These are phyloP conservation scores for Temnothorax nylanderi DNA, from an alignment of 1,140 invertebrate species.

Conservation along the genomic window DNA sequence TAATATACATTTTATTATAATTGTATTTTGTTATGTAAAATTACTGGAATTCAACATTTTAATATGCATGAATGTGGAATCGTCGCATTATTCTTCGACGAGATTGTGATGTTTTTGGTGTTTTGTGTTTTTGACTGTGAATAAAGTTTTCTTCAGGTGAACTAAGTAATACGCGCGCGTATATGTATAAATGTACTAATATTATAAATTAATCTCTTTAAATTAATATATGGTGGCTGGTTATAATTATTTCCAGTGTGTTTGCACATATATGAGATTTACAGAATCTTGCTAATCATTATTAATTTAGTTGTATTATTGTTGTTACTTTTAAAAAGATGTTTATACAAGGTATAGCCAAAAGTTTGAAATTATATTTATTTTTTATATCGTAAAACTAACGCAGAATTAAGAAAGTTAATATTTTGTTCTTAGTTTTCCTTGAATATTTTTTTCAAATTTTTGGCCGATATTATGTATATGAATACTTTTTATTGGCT, in stretches of 20 bases:
- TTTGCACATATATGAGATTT: conserved; percentile 69
- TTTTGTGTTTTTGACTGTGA: conserved; percentile 14
- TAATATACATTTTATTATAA: not conserved
- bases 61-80: conserved; percentile 36
- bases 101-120: conserved; percentile 29
- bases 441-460: conserved; percentile 1
- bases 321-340: conserved; percentile 65
- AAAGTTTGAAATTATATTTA: conserved; percentile 17
- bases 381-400: not conserved
- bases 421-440: not conserved
- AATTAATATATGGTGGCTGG: conserved; percentile 78
- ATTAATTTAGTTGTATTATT: conserved; percentile 70
- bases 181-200: conserved; percentile 15
- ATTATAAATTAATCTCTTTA: conserved; percentile 37
- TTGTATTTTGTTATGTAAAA: conserved; percentile 48
- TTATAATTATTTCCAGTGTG: conserved; percentile 72
- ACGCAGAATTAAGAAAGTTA: not conserved
- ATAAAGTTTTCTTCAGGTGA: conserved; percentile 6
- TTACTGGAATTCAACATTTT: conserved; percentile 17
- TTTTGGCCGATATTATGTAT: conserved; percentile 10
- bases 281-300: conserved; percentile 67
- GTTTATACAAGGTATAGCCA: conserved; percentile 64
- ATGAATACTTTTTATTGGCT: conserved; percentile 72
- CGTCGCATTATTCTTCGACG: not conserved
- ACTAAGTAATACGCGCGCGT: not conserved